These are phyloP conservation scores for Nymphicus hollandicus DNA, from an alignment of 2,113 vertebrate species.

Conservation along the genomic window DNA sequence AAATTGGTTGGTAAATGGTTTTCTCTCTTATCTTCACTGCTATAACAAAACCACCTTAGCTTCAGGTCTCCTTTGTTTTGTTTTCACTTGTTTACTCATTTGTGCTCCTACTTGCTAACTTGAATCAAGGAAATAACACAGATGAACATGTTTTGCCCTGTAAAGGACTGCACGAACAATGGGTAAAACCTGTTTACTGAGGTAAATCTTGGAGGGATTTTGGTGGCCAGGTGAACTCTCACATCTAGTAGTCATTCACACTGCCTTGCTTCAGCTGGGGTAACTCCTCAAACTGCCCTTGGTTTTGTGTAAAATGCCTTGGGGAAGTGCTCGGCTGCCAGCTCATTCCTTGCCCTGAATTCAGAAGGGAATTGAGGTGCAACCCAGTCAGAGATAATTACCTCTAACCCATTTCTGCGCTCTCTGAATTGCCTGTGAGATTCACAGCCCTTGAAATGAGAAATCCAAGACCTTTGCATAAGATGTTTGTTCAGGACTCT, in stretches of 20 bases:
- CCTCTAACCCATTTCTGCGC: neutral
- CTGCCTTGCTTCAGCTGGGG: neutral
- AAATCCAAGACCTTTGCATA: constrained; percentile 10
- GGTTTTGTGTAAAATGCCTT: neutral
- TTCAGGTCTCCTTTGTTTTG: neutral
- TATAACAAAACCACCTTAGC: neutral
- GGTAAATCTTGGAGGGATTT: neutral
- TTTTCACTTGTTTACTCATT: neutral
- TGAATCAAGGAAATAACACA: neutral
- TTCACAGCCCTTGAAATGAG: constrained; percentile 18
- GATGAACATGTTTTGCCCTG: neutral
- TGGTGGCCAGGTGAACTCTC: neutral
- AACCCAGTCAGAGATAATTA: neutral
- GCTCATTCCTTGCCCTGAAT: neutral
- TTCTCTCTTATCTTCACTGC: neutral
- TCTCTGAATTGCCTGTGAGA: neutral
- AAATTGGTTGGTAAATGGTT: constrained; percentile 17
- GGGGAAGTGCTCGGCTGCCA: neutral
- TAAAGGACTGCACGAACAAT: neutral
- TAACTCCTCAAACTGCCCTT: neutral
- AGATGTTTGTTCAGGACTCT: constrained; percentile 9
- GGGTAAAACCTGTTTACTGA: neutral
- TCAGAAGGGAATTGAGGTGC: neutral
- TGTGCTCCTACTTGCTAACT: neutral
- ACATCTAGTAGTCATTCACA: neutral